Conservation (phyloP, 2,888 invertebrate species). For the Lymantria monacha region DNA sequence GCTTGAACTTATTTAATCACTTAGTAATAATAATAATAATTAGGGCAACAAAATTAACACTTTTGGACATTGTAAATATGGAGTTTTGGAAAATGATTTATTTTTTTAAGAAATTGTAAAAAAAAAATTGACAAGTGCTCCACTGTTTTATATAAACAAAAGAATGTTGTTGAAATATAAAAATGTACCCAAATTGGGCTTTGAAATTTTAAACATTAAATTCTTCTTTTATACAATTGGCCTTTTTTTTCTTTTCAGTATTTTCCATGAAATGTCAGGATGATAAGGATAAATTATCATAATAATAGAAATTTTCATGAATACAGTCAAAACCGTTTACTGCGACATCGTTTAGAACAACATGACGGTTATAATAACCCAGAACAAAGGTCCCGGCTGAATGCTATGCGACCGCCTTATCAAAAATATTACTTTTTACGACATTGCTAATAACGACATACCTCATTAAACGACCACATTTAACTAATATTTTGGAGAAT, state of each 20-base stretch:
- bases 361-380: no score
- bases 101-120: constrained; percentile 71
- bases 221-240: constrained; percentile 37
- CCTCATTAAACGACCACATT: no score
- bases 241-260: constrained; percentile 25
- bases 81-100: constrained; percentile 57
- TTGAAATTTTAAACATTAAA: constrained; percentile 66
- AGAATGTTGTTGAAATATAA: constrained; percentile 39
- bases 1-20: constrained; percentile 41
- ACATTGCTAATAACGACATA: no score
- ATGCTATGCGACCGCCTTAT: no score
- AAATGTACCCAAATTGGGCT: constrained; percentile 41
- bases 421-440: no score
- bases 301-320: no score
- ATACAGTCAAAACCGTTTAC: no score
- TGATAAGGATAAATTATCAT: no score
- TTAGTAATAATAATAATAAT: constrained; percentile 23
- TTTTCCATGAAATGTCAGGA: no score
- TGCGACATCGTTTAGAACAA: no score
- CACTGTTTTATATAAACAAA: constrained; percentile 49
- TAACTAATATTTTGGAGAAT: no score
- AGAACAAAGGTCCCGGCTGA: no score
- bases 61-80: constrained; percentile 59
- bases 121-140: constrained; percentile 32
- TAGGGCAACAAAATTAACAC: constrained; percentile 33